Percentiles rank a stretch among this genome's conserved stretches.
These are phyloP conservation scores for Saxicola maurus DNA, from an alignment of 2,797 vertebrate genomes.

Conservation along the genomic window DNA sequence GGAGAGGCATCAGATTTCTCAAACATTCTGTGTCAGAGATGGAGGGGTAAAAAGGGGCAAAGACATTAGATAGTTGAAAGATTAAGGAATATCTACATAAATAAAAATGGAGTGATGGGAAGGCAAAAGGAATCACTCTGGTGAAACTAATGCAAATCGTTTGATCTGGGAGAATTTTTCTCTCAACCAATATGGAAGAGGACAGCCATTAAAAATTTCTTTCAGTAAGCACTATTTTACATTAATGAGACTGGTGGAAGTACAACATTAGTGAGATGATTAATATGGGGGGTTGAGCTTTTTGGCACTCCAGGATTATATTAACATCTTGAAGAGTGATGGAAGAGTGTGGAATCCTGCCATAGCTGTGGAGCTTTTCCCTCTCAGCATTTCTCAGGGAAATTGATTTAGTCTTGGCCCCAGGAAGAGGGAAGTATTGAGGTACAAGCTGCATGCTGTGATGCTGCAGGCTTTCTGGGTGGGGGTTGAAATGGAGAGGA, in stretches of 20 bases:
- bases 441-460: neutral
- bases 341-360: neutral
- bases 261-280: slow-evolving; percentile 9
- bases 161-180: neutral
- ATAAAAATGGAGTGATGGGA: neutral
- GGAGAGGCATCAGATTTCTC: neutral
- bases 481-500: neutral
- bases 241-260: slow-evolving; percentile 31
- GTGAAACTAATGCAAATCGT: slow-evolving; percentile 12
- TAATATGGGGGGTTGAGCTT: neutral
- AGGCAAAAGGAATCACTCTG: neutral
- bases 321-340: neutral
- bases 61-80: neutral
- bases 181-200: neutral
- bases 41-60: neutral
- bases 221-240: slow-evolving; percentile 22
- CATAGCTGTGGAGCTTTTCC: neutral
- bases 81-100: neutral
- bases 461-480: neutral
- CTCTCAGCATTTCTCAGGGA: neutral
- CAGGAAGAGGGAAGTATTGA: neutral
- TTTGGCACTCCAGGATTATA: neutral
- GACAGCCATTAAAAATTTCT: slow-evolving; percentile 19
- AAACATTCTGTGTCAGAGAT: neutral
- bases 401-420: neutral